Percentiles rank a stretch among this genome's conserved stretches.
Evolutionary conservation across 2,113 vertebrate genomes (phyloP).

Genomic region (Oreotrochilus melanogaster): DNA sequence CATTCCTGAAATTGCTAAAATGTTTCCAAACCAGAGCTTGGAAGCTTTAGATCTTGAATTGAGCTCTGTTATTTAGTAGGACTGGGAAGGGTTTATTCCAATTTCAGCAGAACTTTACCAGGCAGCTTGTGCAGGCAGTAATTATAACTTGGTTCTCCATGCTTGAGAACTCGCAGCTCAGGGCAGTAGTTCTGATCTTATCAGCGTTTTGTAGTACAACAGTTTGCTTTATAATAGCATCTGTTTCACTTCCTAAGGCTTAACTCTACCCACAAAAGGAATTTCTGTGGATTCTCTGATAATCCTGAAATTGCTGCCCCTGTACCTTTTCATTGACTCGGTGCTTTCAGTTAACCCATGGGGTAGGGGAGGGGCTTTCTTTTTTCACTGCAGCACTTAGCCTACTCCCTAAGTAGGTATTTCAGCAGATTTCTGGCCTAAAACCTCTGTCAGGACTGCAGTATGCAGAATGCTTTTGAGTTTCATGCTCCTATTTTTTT

Average conservation of each 20-base stretch:
- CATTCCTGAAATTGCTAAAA: conserved; percentile 33
- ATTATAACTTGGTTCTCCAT: conserved; percentile 52
- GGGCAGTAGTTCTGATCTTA: conserved; percentile 78
- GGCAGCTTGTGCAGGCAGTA: conserved; percentile 51
- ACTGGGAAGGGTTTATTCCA: background rate
- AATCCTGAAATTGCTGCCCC: conserved; percentile 70
- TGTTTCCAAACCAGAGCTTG: conserved; percentile 37
- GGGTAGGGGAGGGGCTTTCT: background rate
- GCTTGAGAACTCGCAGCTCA: conserved; percentile 66
- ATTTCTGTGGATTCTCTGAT: conserved; percentile 67
- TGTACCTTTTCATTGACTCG: conserved; percentile 40
- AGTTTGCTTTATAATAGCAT: conserved; percentile 73
- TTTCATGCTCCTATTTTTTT: fast-evolving
- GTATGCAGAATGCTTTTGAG: background rate
- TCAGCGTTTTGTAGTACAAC: conserved; percentile 69
- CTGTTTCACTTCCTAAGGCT: conserved; percentile 79
- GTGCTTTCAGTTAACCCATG: conserved; percentile 39
- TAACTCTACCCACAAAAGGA: conserved; percentile 63
- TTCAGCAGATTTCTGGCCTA: background rate
- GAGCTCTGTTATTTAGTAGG: conserved; percentile 51
- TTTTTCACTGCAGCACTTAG: background rate
- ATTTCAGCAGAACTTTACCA: conserved; percentile 55
- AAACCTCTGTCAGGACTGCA: background rate
- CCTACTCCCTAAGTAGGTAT: background rate
- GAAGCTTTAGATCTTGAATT: conserved; percentile 37